A percentile compares a stretch with the other conserved stretches of the same genome.
phyloP scores from a whole-genome alignment of 1,140 invertebrate genomes.

The Melipona quadrifasciata region DNA sequence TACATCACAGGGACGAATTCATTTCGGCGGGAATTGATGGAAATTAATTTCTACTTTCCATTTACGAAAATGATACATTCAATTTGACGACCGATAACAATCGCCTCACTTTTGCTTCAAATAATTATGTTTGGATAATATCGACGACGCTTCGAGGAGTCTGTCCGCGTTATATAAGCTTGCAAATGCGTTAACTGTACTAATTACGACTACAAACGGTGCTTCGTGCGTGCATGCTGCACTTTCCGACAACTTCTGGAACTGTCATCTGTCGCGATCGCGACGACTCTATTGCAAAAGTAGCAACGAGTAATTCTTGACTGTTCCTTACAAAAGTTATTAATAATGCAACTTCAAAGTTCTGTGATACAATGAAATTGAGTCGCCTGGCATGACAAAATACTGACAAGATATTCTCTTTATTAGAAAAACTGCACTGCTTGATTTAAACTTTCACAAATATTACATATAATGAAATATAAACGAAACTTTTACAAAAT shows the following conservation, averaged over 20 bases:
- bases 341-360: too few species aligned
- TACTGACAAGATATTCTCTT: too few species aligned
- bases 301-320: not conserved
- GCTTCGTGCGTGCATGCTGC: not conserved
- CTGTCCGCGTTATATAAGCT: not conserved
- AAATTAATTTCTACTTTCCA: not conserved
- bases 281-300: not conserved
- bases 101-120: too few species aligned
- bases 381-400: too few species aligned
- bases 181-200: not conserved
- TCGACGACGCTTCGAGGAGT: not conserved
- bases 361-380: too few species aligned
- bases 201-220: not conserved
- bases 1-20: not conserved
- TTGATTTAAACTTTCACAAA: too few species aligned
- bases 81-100: too few species aligned
- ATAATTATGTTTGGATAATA: too few species aligned
- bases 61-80: too few species aligned
- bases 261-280: not conserved
- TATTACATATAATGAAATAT: too few species aligned
- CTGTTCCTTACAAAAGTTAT: not conserved
- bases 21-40: not conserved
- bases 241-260: not conserved
- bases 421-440: too few species aligned
- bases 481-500: too few species aligned